Conservation (phyloP, 2,888 invertebrate genomes). For the Rhingia campestris region DNA sequence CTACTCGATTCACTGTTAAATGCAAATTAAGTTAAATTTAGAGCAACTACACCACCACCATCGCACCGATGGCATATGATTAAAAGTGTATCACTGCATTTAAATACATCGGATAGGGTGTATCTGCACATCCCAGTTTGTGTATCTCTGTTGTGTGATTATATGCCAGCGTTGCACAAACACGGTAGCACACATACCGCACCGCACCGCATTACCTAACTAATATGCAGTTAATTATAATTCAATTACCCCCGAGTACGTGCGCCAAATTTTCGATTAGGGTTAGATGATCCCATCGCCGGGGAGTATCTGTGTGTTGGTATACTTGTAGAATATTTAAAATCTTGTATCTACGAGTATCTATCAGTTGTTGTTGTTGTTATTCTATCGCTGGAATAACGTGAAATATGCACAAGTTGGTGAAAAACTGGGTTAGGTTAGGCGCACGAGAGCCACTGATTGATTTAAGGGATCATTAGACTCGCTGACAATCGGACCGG, state of each 20-base stretch:
- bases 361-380: background rate
- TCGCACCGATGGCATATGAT: conserved; percentile 6
- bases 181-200: conserved; percentile 4
- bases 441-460: conserved; percentile 18
- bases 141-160: conserved; percentile 22
- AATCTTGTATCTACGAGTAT: background rate
- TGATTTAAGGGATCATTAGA: conserved; percentile 71
- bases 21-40: conserved; percentile 50
- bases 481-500: background rate
- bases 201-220: conserved; percentile 24
- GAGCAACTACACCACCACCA: conserved; percentile 19
- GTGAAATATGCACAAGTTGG: conserved; percentile 49
- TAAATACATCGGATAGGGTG: conserved; percentile 1
- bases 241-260: conserved; percentile 70
- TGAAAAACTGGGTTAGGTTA: conserved; percentile 65
- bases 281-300: conserved; percentile 38
- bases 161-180: conserved; percentile 24
- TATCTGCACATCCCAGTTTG: background rate
- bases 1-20: conserved; percentile 10
- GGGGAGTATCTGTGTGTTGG: background rate
- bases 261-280: conserved; percentile 70
- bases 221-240: conserved; percentile 72
- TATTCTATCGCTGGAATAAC: conserved; percentile 4
- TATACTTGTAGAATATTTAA: conserved; percentile 40
- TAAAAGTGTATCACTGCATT: conserved; percentile 57